These are phyloP conservation scores for Agrochola macilenta DNA, from an alignment of 2,888 invertebrate genomes.

Conservation along the genomic window DNA sequence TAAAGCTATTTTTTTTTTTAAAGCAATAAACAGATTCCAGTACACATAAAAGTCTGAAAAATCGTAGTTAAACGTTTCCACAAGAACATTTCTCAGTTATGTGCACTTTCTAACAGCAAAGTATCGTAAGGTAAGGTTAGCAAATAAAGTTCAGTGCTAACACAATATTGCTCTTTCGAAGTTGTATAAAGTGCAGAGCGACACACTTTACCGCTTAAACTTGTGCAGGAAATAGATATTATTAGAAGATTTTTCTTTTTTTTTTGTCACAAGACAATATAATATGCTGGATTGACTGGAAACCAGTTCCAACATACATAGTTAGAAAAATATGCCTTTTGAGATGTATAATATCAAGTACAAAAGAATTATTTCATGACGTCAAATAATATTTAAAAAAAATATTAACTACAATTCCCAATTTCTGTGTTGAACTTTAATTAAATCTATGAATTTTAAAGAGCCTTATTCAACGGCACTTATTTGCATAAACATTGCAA, in stretches of 20 bases:
- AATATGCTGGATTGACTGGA: neutral
- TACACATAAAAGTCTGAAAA: neutral
- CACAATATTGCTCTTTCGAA: slow-evolving; percentile 28
- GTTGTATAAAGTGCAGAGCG: slow-evolving; percentile 10
- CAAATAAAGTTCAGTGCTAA: slow-evolving; percentile 34
- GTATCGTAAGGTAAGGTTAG: slow-evolving; percentile 14
- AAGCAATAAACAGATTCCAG: neutral
- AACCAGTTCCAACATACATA: neutral
- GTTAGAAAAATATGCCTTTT: neutral
- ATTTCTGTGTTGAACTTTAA: neutral
- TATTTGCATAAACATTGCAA: slow-evolving; percentile 37
- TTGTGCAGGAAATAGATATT: slow-evolving; percentile 8
- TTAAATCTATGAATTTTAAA: neutral
- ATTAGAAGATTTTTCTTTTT: neutral
- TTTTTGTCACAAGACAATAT: neutral
- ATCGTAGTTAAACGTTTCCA: neutral
- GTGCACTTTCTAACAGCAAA: neutral
- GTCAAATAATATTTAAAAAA: neutral
- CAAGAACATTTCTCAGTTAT: neutral
- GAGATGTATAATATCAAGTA: neutral
- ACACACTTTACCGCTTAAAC: slow-evolving; percentile 6
- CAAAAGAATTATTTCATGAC: neutral
- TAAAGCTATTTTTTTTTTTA: too few relatives aligned
- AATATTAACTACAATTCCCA: slow-evolving; percentile 1
- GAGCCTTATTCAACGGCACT: neutral